Evolutionary conservation across 2,888 invertebrate species (phyloP).

Genomic region (Molanna angustata): DNA sequence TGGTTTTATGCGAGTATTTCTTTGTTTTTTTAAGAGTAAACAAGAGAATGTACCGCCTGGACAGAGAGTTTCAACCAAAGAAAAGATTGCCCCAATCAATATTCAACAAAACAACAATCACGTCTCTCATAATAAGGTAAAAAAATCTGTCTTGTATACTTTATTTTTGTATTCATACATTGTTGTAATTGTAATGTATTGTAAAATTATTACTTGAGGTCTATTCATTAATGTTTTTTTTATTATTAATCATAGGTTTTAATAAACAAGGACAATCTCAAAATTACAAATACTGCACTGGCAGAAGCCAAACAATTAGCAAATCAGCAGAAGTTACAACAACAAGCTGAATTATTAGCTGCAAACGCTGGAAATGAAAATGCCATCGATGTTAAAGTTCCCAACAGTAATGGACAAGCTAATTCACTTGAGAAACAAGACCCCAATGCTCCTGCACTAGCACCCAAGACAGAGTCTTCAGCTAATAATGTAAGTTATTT

Average conservation of each 20-base stretch:
- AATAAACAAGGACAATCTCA: conserved; percentile 51
- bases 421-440: no score
- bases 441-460: no score
- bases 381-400: neutral
- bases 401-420: no score
- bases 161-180: neutral
- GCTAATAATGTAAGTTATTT: no score
- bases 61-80: conserved; percentile 44
- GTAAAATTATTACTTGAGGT: neutral
- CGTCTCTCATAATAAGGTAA: conserved; percentile 49
- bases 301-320: conserved; percentile 51
- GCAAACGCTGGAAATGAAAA: neutral
- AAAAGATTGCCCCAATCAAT: conserved; percentile 47
- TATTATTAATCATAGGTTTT: no score
- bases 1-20: neutral
- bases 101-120: conserved; percentile 41
- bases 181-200: neutral
- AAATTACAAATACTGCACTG: conserved; percentile 41
- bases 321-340: conserved; percentile 8
- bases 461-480: no score
- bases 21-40: conserved; percentile 47
- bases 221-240: neutral
- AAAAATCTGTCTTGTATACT: no score
- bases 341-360: conserved; percentile 1
- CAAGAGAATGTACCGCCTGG: conserved; percentile 56